A percentile compares a stretch with the other conserved stretches of the same genome.
Evolutionary conservation across 2,888 invertebrate species (phyloP).

Genomic region (Calephelis perditalis): DNA sequence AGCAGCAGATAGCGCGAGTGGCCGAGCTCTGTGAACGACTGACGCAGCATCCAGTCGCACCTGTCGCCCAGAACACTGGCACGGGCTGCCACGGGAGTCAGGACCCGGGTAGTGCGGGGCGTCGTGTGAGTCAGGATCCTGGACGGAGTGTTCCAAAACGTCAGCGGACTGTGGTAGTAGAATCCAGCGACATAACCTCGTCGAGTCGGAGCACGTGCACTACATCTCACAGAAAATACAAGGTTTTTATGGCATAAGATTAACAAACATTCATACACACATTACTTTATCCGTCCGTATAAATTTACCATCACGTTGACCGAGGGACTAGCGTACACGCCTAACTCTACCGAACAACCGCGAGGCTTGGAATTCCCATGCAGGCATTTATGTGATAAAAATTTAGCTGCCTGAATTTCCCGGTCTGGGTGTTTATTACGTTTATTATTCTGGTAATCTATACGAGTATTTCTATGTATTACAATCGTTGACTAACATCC

Average conservation of each 20-base stretch:
- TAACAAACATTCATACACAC: no score
- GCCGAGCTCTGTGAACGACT: slow-evolving; percentile 54
- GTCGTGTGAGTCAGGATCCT: not conserved
- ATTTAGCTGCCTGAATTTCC: no score
- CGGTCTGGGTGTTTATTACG: no score
- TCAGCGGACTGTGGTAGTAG: slow-evolving; percentile 22
- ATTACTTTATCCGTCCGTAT: no score
- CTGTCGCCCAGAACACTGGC: not conserved
- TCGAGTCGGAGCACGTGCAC: not conserved
- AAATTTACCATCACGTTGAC: no score
- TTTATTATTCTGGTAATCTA: no score
- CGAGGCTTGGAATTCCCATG: no score
- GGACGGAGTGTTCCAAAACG: not conserved
- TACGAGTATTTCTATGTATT: no score
- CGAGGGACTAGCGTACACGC: no score
- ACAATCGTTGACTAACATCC: no score
- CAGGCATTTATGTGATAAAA: no score
- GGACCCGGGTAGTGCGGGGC: not conserved
- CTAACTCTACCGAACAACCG: no score
- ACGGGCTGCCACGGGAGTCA: not conserved
- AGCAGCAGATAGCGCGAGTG: slow-evolving; percentile 49
- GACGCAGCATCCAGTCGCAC: slow-evolving; percentile 33
- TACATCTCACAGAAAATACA: not conserved
- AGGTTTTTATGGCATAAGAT: not conserved
- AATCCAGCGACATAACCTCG: slow-evolving; percentile 43